A percentile compares a stretch with the other conserved stretches of the same genome.
Evolutionary conservation across 2,113 vertebrate species (phyloP).

Genomic region (Actinemys pallida): DNA sequence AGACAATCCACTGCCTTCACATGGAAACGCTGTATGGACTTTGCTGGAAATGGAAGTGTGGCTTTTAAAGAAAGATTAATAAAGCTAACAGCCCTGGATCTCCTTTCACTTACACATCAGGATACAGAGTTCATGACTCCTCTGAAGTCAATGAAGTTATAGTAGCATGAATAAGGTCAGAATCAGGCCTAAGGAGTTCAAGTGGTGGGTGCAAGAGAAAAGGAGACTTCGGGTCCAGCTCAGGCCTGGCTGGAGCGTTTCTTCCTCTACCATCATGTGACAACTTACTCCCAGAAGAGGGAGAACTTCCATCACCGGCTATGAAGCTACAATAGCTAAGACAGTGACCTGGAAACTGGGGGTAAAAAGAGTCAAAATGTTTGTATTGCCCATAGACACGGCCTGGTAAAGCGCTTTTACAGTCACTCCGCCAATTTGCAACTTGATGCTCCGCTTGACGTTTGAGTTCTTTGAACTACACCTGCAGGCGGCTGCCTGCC

Average conservation of each 20-base stretch:
- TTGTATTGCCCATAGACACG: background rate
- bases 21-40: background rate
- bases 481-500: too few species aligned
- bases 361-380: background rate
- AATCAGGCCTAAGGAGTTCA: background rate
- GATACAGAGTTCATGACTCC: fast-evolving
- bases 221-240: background rate
- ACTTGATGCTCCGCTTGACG: too few species aligned
- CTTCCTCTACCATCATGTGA: background rate
- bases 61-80: background rate
- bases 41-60: fast-evolving
- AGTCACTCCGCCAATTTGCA: background rate
- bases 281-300: background rate
- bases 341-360: background rate
- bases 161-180: fast-evolving
- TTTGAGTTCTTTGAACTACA: too few species aligned
- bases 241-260: background rate
- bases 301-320: background rate
- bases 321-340: background rate
- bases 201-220: background rate
- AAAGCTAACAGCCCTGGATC: fast-evolving
- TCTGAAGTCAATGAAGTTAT: fast-evolving
- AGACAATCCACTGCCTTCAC: fast-evolving
- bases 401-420: background rate
- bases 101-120: fast-evolving